Base-by-base conservation (phyloP, 2,888 invertebrate species). In the Steinernema hermaphroditum region DNA sequence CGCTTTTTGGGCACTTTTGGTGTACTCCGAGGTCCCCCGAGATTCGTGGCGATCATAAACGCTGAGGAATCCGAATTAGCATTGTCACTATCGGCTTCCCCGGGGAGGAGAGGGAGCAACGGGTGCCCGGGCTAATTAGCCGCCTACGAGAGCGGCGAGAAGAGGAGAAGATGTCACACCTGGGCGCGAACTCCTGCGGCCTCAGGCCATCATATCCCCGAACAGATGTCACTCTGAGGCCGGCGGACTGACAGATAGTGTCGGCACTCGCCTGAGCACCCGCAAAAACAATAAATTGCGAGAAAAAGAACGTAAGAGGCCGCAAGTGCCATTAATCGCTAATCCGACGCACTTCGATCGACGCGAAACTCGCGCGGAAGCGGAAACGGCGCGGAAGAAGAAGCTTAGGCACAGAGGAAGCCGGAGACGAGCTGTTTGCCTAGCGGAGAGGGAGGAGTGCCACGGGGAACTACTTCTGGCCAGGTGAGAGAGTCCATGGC, bases 251-350 rank as follows among this genome's bases (percentile, higher is more conserved):
- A 62, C 62, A 62, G 62, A 29, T 62, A n/a, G n/a, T n/a, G n/a
- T n/a, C 62, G 27, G 1, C 32, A 2, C 22, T 9, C 22, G 32
- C 16, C 62, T 16, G 4, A 29, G 62, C 62, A 32, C 29, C 62
- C 62, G 62, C 62, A 12, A 62, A 62, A 62, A 62, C 62, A 62
- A 62, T 62, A 29, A 62, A 62, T 62, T 32, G 62, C 32, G 62
- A 22, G 22, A 12, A 50, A 50, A 27, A 29, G 62, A 62, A 62
- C 62, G 29, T 62, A 62, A 62, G 62, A 32, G 62, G 62, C 62
- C 62, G 29, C 27, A 54, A 62, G 62, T 62, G 62, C 62, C 62
- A 62, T 62, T 32, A 32, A 34, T 32, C 22, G 62, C 62, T 62
- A 62, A 62, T 62, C 62, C 62, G 32, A 32, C 32, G 12, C 62